These are phyloP conservation scores for Eulemur rubriventer DNA, from an alignment of 2,797 vertebrate species.

Conservation along the genomic window DNA sequence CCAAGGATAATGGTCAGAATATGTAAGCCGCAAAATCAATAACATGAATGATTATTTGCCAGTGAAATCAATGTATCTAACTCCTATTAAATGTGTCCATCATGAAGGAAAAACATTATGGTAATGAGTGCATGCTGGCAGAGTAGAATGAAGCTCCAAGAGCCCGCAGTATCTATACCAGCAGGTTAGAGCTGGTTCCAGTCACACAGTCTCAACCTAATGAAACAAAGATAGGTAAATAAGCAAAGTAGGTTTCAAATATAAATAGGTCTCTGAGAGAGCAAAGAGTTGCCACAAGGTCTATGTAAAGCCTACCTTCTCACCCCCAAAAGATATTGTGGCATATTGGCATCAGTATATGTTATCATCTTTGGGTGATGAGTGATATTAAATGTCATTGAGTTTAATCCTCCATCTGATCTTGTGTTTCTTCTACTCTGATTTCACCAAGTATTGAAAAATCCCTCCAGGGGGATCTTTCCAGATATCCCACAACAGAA, in stretches of 20 bases:
- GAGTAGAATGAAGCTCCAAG: background rate
- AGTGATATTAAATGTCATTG: background rate
- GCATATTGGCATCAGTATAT: background rate
- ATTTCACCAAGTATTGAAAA: background rate
- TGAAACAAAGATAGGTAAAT: background rate
- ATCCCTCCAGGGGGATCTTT: background rate
- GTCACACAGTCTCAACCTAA: background rate
- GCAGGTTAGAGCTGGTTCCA: background rate
- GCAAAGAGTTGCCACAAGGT: background rate
- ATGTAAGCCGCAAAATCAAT: background rate
- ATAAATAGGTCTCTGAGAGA: background rate
- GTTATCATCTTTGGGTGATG: background rate
- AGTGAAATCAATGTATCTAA: slow-evolving; percentile 50
- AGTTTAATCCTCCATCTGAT: background rate
- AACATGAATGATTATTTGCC: slow-evolving; percentile 45
- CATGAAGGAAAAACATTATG: background rate
- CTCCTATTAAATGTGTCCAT: slow-evolving; percentile 26
- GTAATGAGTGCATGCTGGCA: background rate
- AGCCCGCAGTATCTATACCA: background rate
- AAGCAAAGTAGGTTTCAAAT: background rate
- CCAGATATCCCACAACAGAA: background rate
- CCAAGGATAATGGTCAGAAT: slow-evolving; percentile 63
- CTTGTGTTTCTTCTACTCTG: background rate
- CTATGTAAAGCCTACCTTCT: background rate
- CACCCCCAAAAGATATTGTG: background rate